Conservation (phyloP, 2,888 invertebrate genomes). For the Antheraea assamensis region DNA sequence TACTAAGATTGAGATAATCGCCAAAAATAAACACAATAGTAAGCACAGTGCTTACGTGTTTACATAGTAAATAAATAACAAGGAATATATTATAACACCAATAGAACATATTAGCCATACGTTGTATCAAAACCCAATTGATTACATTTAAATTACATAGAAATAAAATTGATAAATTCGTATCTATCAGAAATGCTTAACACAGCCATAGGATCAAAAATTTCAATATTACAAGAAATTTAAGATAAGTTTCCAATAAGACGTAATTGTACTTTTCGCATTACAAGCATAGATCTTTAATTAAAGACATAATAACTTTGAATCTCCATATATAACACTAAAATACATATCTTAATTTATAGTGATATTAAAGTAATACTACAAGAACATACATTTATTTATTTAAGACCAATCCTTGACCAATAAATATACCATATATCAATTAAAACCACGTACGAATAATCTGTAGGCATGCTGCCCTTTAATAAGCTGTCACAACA, state of each 20-base stretch:
- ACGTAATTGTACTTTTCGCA: background rate
- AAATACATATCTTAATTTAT: background rate
- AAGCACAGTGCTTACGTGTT: background rate
- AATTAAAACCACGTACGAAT: too few species aligned
- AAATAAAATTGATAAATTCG: conserved; percentile 1
- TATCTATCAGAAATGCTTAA: conserved; percentile 34
- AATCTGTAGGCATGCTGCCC: too few species aligned
- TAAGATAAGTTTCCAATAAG: conserved; percentile 15
- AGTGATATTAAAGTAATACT: background rate
- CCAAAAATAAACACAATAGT: conserved; percentile 19
- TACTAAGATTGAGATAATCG: conserved; percentile 22
- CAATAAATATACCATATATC: too few species aligned
- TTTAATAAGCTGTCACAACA: too few species aligned
- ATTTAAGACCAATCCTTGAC: too few species aligned
- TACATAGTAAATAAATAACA: conserved; percentile 15
- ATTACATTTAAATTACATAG: background rate
- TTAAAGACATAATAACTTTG: background rate
- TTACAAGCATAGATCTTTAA: background rate
- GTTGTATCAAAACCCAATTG: background rate
- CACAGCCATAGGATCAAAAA: conserved; percentile 36
- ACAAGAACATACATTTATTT: too few species aligned
- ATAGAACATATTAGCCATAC: background rate
- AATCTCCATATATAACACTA: background rate
- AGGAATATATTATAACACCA: conserved; percentile 6
- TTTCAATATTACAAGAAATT: conserved; percentile 15